phyloP scores from a whole-genome alignment of 1,140 invertebrate species.

The Heliconius hewitsoni region DNA sequence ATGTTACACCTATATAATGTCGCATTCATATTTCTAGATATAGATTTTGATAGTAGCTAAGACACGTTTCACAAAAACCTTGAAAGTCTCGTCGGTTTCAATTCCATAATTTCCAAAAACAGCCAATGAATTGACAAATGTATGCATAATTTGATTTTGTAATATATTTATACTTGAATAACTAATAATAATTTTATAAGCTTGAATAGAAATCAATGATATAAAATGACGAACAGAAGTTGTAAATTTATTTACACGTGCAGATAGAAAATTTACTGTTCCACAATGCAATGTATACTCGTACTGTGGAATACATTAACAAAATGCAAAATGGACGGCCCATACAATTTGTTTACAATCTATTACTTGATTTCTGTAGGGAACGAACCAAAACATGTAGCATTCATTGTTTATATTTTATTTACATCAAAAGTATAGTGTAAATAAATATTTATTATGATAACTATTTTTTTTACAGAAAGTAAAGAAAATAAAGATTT shows the following conservation, averaged over 20 bases:
- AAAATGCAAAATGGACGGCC: background rate
- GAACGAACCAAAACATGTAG: background rate
- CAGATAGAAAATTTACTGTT: background rate
- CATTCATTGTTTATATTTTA: background rate
- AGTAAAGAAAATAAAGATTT: background rate
- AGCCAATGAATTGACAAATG: background rate
- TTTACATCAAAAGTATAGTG: background rate
- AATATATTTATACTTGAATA: background rate
- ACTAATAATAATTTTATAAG: background rate
- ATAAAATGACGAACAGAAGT: background rate
- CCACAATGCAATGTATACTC: background rate
- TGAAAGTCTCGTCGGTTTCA: background rate
- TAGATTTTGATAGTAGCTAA: no score
- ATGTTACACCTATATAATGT: no score
- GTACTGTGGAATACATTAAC: background rate
- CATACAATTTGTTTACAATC: background rate
- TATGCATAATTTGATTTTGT: background rate
- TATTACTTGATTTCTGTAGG: background rate
- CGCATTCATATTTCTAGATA: no score
- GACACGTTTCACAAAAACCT: background rate
- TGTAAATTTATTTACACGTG: background rate
- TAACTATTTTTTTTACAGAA: background rate
- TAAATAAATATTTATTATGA: background rate
- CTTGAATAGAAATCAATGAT: background rate
- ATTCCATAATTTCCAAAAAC: background rate